Evolutionary conservation across 2,888 invertebrate genomes (phyloP).

Genomic region (Agonopterix alstromeriana): DNA sequence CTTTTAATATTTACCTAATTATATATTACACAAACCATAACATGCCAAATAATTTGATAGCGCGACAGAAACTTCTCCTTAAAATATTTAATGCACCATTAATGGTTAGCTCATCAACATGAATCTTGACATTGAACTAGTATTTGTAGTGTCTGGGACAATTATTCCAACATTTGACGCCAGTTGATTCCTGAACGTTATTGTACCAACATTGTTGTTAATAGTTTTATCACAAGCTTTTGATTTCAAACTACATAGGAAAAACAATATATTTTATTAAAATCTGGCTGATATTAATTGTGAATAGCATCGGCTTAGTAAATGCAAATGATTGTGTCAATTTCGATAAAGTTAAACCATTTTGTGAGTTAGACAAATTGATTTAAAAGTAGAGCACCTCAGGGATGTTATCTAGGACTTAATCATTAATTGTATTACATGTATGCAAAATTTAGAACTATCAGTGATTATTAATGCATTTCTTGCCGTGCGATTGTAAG

Average conservation of each 20-base stretch:
- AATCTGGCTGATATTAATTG: neutral
- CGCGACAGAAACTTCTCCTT: neutral
- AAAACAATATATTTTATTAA: neutral
- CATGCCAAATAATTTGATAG: neutral
- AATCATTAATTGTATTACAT: neutral
- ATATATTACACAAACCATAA: neutral
- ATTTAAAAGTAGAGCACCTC: neutral
- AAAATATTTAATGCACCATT: neutral
- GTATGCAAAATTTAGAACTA: neutral
- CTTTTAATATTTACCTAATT: neutral
- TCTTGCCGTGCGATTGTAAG: neutral
- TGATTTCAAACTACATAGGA: neutral
- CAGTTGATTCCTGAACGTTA: neutral
- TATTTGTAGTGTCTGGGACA: conserved; percentile 15
- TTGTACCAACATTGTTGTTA: neutral
- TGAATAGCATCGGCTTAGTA: neutral
- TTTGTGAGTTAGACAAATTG: neutral
- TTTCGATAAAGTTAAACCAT: neutral
- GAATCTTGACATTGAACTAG: conserved; percentile 45
- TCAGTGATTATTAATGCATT: neutral
- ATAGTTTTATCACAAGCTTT: neutral
- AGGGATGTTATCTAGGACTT: neutral
- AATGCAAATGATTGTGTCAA: neutral
- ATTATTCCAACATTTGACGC: conserved; percentile 10
- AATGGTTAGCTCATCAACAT: conserved; percentile 20